A percentile compares a stretch with the other conserved stretches of the same genome.
These are phyloP conservation scores for Odontamblyopus lacepedii DNA, from an alignment of 2,797 vertebrate genomes.

Conservation along the genomic window DNA sequence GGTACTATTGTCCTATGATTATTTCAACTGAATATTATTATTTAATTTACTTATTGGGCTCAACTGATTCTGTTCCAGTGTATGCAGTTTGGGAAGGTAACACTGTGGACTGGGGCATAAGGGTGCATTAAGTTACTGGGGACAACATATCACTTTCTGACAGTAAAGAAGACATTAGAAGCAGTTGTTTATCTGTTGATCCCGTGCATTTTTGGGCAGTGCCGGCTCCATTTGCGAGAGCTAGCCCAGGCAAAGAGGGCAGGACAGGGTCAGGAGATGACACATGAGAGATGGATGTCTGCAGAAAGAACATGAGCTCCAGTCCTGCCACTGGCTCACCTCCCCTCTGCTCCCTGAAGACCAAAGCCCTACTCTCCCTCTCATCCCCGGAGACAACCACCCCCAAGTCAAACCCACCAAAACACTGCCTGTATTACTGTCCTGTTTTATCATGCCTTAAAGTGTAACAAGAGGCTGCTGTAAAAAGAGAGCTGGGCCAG, in stretches of 20 bases:
- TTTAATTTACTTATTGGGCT: too few species aligned
- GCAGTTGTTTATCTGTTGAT: constrained; percentile 15
- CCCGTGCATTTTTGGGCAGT: constrained; percentile 64
- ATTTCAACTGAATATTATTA: too few species aligned
- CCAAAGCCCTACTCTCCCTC: constrained; percentile 37
- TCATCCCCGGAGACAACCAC: constrained; percentile 39
- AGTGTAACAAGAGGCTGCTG: constrained; percentile 55
- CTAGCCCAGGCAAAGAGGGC: constrained; percentile 61
- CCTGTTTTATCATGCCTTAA: constrained; percentile 54
- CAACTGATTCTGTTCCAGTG: background rate
- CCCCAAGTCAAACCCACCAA: constrained; percentile 31
- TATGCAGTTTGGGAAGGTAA: background rate
- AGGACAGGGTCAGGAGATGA: constrained; percentile 70
- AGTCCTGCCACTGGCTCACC: constrained; percentile 50
- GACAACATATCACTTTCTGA: background rate
- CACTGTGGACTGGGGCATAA: too few species aligned
- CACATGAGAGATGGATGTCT: constrained; percentile 77
- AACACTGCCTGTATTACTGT: constrained; percentile 45
- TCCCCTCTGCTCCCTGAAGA: constrained; percentile 59
- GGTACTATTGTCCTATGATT: too few species aligned
- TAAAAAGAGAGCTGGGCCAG: constrained; percentile 65
- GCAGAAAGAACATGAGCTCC: constrained; percentile 75
- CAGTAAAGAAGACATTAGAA: background rate
- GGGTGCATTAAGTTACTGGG: background rate
- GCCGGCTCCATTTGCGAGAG: constrained; percentile 56